A percentile compares a stretch with the other conserved stretches of the same genome.
Conservation (phyloP, 2,113 vertebrate species). For the Hippoglossus stenolepis region DNA sequence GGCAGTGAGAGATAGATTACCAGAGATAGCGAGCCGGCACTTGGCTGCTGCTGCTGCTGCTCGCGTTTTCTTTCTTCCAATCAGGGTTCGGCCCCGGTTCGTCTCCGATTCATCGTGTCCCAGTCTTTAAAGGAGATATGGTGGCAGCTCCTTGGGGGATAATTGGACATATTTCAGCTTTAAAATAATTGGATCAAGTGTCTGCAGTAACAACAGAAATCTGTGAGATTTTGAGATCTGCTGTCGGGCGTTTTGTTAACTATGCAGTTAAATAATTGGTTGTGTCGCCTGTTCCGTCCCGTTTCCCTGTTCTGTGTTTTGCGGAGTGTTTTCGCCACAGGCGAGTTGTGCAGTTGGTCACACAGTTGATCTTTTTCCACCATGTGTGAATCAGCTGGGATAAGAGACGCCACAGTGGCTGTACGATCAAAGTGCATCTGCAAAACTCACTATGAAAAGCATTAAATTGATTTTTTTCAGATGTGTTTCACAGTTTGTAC, state of each 20-base stretch:
- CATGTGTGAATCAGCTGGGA: neutral
- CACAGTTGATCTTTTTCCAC: slow-evolving; percentile 11
- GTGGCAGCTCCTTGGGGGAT: slow-evolving; percentile 15
- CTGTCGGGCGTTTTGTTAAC: neutral
- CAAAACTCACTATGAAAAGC: neutral
- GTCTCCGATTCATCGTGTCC: slow-evolving; percentile 38
- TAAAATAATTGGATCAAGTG: slow-evolving; percentile 48
- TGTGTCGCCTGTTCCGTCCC: neutral
- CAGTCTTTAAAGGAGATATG: slow-evolving; percentile 34
- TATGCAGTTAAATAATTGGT: slow-evolving; percentile 38
- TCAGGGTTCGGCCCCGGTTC: neutral
- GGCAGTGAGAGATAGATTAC: slow-evolving; percentile 2
- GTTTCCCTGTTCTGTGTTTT: neutral
- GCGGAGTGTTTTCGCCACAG: slow-evolving; percentile 13
- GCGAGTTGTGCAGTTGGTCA: neutral
- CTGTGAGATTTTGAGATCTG: neutral
- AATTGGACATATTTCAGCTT: slow-evolving; percentile 3
- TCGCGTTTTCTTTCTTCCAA: slow-evolving; percentile 20
- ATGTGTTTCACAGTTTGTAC: no score
- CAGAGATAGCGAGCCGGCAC: slow-evolving; percentile 5
- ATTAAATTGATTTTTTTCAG: neutral
- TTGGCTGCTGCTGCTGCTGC: neutral
- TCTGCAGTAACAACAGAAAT: neutral
- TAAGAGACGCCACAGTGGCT: slow-evolving; percentile 27
- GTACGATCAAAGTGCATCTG: neutral